These are phyloP conservation scores for Stichodactyla helianthus DNA, from an alignment of 64 coral and sea anemone species.

Conservation along the genomic window DNA sequence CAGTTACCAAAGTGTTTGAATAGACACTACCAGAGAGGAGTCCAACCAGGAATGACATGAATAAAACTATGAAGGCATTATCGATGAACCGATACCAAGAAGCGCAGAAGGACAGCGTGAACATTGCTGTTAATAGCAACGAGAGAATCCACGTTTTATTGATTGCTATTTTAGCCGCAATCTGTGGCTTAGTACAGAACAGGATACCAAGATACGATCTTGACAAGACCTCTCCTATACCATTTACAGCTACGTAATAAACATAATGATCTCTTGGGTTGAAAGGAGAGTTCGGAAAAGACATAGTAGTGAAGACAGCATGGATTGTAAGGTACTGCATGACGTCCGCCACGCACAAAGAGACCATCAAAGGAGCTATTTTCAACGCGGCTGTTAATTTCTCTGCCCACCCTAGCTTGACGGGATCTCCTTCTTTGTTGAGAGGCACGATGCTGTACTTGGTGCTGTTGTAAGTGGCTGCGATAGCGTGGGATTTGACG, in stretches of 20 bases:
- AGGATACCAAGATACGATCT: conserved; percentile 65
- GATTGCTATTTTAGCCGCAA: conserved; percentile 45
- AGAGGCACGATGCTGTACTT: conserved; percentile 34
- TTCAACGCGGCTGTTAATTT: conserved; percentile 44
- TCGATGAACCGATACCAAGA: conserved; percentile 71
- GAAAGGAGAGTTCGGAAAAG: conserved; percentile 61
- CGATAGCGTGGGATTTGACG: conserved; percentile 64
- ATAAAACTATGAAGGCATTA: conserved; percentile 41
- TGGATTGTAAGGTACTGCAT: conserved; percentile 75
- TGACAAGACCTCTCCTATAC: conserved; percentile 53
- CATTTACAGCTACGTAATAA: conserved; percentile 62
- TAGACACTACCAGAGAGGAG: conserved; percentile 67
- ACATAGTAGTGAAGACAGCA: conserved; percentile 74
- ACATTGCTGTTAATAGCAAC: conserved; percentile 36
- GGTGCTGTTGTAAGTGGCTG: conserved; percentile 37
- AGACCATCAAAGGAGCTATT: conserved; percentile 51
- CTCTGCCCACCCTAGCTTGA: conserved; percentile 46
- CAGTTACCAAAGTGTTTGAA: conserved; percentile 54
- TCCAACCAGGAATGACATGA: conserved; percentile 59
- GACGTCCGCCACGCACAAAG: conserved; percentile 51
- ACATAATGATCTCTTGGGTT: conserved; percentile 76
- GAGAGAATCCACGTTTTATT: conserved; percentile 68
- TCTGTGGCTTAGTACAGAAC: conserved; percentile 37
- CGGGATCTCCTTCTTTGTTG: conserved; percentile 3
- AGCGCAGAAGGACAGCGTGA: conserved; percentile 41